Conservation (phyloP, 64 coral and sea anemone species). For the Actinia tenebrosa region DNA sequence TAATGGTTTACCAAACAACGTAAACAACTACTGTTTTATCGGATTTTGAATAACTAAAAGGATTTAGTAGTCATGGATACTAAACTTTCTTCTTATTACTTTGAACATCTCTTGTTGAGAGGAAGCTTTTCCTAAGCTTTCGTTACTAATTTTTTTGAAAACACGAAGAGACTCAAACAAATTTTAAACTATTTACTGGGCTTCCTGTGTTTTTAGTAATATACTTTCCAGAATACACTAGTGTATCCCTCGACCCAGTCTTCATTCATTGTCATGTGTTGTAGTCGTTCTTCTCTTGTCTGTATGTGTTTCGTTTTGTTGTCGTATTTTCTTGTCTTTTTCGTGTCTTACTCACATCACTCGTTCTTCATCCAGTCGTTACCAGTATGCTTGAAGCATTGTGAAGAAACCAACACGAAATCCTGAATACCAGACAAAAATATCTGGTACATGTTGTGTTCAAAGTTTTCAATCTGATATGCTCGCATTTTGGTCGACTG, state of each 20-base stretch:
- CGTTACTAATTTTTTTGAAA: background rate
- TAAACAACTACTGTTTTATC: background rate
- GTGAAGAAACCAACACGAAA: background rate
- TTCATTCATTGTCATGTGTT: background rate
- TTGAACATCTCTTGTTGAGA: no score
- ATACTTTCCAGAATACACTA: background rate
- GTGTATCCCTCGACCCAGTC: background rate
- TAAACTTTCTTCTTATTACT: no score
- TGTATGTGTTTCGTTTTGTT: background rate
- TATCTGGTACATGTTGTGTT: background rate
- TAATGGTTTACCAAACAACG: slow-evolving; percentile 8
- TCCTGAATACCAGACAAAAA: background rate
- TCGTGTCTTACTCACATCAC: background rate
- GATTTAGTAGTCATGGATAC: background rate
- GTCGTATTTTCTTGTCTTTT: background rate
- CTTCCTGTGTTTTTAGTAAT: background rate
- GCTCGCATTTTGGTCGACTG: slow-evolving; percentile 24
- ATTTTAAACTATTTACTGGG: background rate
- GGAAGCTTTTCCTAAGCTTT: background rate
- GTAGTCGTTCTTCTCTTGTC: background rate
- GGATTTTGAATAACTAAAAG: background rate
- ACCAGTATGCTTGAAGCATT: slow-evolving; percentile 12
- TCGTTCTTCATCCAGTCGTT: background rate
- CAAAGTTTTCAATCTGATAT: slow-evolving; percentile 41
- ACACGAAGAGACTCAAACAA: background rate